Evolutionary conservation across 2,797 vertebrate species (phyloP), one percentile per base, ranked within the genome.

Genomic region (Malurus leucopterus): DNA sequence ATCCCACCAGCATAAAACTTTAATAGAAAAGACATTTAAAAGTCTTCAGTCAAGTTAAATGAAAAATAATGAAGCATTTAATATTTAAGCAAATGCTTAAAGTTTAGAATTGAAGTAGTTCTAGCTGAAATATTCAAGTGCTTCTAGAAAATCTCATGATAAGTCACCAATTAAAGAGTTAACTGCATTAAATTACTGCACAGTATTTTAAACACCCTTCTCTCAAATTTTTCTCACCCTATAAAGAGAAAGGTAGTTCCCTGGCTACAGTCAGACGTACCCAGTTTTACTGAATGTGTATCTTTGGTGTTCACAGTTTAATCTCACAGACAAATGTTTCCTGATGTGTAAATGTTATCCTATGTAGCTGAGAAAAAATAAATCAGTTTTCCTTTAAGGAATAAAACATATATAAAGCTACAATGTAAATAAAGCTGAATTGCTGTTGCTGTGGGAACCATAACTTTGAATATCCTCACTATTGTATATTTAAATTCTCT

Each of bases 401-500:
- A 82, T 91, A 88, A 90, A 93, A 68, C n/a, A 71, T 81, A 80
- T 70, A 88, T 63, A 91, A 90, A 77, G 34, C 85, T 84, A 36
- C 51, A 67, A 59, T 0, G 13, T 93, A 94, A 92, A 95, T 92
- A 93, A 81, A 78, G 34, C 76, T 41, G 43, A 76, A 85, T 82
- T 89, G 76, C 85, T 88, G 92, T 93, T 91, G 91, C 96, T 94
- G 83, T 77, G 91, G 92, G 95, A 96, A 94, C 94, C 63, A 47
- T 83, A 95, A 94, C 86, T 95, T 90, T 82, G 92, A 90, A 93
- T 94, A 89, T 92, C 68, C 61, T 87, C 70, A 89, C 96, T 96
- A 91, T 74, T 93, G 86, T 93, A 87, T 85, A 41, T 94, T 94
- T 95, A 93, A 95, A 96, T 95, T 93, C 92, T 86, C 90, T 62